Percentiles rank a stretch among this genome's conserved stretches.
Evolutionary conservation across 2,113 vertebrate genomes (phyloP).

Genomic region (Dromaius novaehollandiae): DNA sequence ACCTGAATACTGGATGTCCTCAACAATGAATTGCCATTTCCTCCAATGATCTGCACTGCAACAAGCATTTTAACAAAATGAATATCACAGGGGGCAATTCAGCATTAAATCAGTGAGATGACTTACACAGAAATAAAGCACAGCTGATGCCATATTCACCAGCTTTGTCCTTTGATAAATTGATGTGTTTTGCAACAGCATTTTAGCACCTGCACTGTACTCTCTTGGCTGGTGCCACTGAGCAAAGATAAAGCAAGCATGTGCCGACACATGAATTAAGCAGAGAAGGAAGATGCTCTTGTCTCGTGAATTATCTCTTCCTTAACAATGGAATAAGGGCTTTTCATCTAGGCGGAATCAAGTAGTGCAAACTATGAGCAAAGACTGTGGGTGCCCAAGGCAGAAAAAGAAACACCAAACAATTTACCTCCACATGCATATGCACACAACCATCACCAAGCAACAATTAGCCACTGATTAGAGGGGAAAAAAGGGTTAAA

Average conservation of each 20-base stretch:
- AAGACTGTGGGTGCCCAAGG: neutral
- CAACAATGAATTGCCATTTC: neutral
- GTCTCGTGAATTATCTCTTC: neutral
- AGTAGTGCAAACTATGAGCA: neutral
- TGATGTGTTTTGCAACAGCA: fast-evolving
- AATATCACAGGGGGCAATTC: neutral
- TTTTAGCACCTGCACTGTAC: neutral
- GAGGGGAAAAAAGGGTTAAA: neutral
- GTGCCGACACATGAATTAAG: neutral
- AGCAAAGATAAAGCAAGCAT: neutral
- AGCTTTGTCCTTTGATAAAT: neutral
- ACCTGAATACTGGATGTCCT: neutral
- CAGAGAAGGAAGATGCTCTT: neutral
- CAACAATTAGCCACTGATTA: neutral
- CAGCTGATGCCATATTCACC: fast-evolving
- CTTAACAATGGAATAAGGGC: neutral
- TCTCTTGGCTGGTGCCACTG: neutral
- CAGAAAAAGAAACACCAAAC: neutral
- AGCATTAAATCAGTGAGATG: neutral
- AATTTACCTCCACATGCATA: neutral
- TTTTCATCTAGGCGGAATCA: neutral
- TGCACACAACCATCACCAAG: neutral
- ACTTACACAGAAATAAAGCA: neutral
- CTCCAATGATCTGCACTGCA: neutral
- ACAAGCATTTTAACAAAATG: neutral